Evolutionary conservation across 2,113 vertebrate species (phyloP), one percentile per base, ranked within the genome.

Genomic region (Microtus oregoni): DNA sequence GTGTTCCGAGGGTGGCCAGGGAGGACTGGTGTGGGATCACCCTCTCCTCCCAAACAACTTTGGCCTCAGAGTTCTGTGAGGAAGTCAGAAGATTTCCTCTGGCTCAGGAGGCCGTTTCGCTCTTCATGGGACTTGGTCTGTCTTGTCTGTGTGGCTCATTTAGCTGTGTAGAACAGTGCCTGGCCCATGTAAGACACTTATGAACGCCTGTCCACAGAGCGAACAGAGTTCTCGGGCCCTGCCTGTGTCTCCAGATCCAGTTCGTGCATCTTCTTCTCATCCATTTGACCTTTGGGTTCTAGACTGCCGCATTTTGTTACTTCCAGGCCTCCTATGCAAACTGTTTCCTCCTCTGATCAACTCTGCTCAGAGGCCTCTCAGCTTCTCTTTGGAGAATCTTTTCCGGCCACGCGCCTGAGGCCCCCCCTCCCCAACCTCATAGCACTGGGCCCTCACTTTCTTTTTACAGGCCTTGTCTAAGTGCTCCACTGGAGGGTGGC

Each of bases 331-430:
- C 32, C 68, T 82, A 2, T n/a, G 38, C 32, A 5, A 0, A 1
- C 75, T 52, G 63, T 35, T 14, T 70, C 85, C 32, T 70, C 77
- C 70, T 67, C n/a, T 75, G 20, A 41, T 65, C 41, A 30, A 47
- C 28, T 95, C 75, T 67, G 68, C 41, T 61, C 11, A 20, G 63
- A 70, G 24, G 17, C 12, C 52, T 8, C 47, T 58, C 58, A 58
- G 58, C 19, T 86, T 85, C 95, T 76, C 63, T 78, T 35, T 58
- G 58, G 28, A 35, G 55, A 87, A 91, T 83, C 61, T 89, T 94
- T 82, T 44, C 77, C n/a, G 30, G 79, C 4, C 44, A 7, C 2
- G 7, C 0, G 41, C 12, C 35, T 47, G 13, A 8, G 35, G 8
- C 14, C 14, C 47, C 38, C 12, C 14, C 52, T 2, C 12, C 24